Base-by-base conservation (phyloP, 2,888 invertebrate genomes). In the Phaonia tiefii region DNA sequence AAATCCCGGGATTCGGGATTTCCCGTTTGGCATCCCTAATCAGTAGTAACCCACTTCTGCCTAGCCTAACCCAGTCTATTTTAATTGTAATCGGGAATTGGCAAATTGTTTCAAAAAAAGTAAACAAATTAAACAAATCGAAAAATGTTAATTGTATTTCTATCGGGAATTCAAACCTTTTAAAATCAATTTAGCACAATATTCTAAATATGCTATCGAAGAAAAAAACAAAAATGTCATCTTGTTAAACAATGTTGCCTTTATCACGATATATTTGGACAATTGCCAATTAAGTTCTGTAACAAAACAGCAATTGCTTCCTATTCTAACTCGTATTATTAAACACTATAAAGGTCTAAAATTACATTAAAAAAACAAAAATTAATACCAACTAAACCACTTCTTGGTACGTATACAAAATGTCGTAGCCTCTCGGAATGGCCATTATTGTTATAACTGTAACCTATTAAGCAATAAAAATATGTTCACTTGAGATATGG, bases 401-500 rank as follows among this genome's bases (percentile, higher is more conserved):
- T 49, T n/a, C n/a, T 31, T 31, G 37, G 26, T 58, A 22, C 26
- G 22, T 54, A n/a, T n/a, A 31, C 8, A 5, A 31, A 31, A 31
- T 51, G 20, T 51, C 22, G 51, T 54, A 22, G 13, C 22, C 25
- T 54, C 25, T 54, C 69, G 17, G 67, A 42, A 39, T 76, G 70
- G 63, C 58, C 76, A 58, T 77, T 80, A 80, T 71, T n/a, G n/a
- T n/a, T 72, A 75, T 81, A 81, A 81, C 80, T 72, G 80, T 78
- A 75, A 78, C 78, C 77, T 81, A 81, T 81, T 81, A 81, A 81
- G 80, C 78, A 78, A 81, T 81, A 81, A 78, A 78, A 78, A 60
- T 71, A 63, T 75, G 42, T 75, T 72, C 71, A 71, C 75, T 75
- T 67, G 66, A 71, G 77, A 77, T 77, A 75, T 60, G 78, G 67